Evolutionary conservation across 2,113 vertebrate genomes (phyloP).

Genomic region (Gnathonemus echidnorhynchus): DNA sequence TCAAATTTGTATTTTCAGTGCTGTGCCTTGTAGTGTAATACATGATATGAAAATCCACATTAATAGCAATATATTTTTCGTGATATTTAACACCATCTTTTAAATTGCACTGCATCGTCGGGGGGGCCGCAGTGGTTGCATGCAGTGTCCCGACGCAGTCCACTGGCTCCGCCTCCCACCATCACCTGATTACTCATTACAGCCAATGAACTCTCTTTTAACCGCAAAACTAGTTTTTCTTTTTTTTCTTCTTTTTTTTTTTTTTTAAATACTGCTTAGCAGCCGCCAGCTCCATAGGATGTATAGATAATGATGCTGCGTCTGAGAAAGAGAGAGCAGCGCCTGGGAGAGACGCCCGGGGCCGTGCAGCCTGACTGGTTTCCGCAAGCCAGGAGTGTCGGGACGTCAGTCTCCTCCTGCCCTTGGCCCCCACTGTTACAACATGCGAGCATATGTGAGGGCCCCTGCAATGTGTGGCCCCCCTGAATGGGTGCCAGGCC

Average conservation of each 20-base stretch:
- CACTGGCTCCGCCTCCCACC: neutral
- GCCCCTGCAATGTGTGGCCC: neutral
- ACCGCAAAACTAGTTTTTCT: neutral
- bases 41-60: neutral
- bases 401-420: neutral
- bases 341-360: neutral
- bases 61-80: neutral
- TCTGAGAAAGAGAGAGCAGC: neutral
- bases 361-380: neutral
- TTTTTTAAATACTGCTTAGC: neutral
- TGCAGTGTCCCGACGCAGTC: neutral
- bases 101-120: neutral
- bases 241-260: neutral
- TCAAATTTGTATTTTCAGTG: neutral
- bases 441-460: neutral
- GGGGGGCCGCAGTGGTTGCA: too few relatives aligned
- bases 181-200: neutral
- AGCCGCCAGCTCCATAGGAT: neutral
- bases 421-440: neutral
- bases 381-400: neutral
- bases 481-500: too few relatives aligned
- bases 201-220: neutral
- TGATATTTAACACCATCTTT: neutral
- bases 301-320: neutral
- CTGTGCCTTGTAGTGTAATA: neutral